Base-by-base conservation (phyloP, 2,797 vertebrate genomes). In the Trematomus bernacchii region DNA sequence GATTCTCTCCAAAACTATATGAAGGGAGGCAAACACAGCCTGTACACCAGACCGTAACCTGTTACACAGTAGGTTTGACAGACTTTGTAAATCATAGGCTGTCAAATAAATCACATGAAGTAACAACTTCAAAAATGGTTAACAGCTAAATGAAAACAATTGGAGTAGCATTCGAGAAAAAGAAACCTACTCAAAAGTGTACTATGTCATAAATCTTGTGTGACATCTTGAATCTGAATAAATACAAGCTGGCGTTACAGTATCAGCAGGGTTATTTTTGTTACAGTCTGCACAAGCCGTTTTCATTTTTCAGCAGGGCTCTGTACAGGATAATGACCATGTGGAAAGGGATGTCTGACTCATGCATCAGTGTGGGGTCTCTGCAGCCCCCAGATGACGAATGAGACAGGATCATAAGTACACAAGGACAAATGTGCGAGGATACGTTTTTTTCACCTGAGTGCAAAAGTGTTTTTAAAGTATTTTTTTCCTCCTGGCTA, bases 341-440 rank as follows among this genome's bases (percentile, higher is more conserved):
- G 73, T 87, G 80, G 82, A 85, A 84, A 14, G 73, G 52, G 82
- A 83, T 57, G 63, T 84, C 27, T 87, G 82, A 84, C 63, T 84
- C 85, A 87, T 75, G 55, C 74, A 66, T 60, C 48, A 63, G 30
- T 23, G 27, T 77, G 67, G 76, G 67, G 80, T 81, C 77, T 71
- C 67, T 53, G 64, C 66, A 64, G 69, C 62, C 18, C 37, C n/a
- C 30, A 65, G 44, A 23, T 18, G 50, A 68, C n/a, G 4, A 71
- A 71, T 59, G 73, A 69, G 60, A 74, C 50, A 72, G n/a, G 15
- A 71, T 47, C 70, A 6, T 27, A 19, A 13, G 40, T 64, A 54
- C 70, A 70, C 54, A 76, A 57, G 71, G 43, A 52, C 64, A 27
- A 37, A 73, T 30, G 13, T 67, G 42, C 27, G 1, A 65, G 16